A percentile compares a stretch with the other conserved stretches of the same genome.
Evolutionary conservation across 1,140 invertebrate genomes (phyloP).

Genomic region (Mycetomoellerius zeteki): DNA sequence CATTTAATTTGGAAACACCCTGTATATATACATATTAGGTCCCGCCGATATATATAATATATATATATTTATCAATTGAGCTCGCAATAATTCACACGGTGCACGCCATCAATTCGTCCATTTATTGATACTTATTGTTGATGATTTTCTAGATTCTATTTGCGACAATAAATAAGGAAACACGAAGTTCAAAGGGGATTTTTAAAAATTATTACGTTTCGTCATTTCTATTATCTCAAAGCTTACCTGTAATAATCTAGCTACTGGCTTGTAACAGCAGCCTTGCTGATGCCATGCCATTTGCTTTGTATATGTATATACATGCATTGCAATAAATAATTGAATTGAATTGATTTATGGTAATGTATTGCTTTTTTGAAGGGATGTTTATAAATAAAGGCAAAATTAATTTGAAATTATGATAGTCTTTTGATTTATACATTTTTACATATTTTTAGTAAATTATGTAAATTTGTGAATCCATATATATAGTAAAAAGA

Average conservation of each 20-base stretch:
- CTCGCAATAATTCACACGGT: conserved; percentile 39
- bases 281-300: no score
- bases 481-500: no score
- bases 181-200: background rate
- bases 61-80: conserved; percentile 44
- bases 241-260: no score
- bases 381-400: background rate
- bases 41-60: conserved; percentile 25
- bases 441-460: background rate
- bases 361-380: conserved; percentile 7
- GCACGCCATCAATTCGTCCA: background rate
- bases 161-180: background rate
- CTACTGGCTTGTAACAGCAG: no score
- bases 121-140: conserved; percentile 7
- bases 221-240: no score
- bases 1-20: no score
- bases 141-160: background rate
- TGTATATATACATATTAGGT: no score
- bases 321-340: no score
- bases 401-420: background rate
- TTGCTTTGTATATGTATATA: no score
- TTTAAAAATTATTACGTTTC: no score
- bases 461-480: background rate
- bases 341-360: no score
- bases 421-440: background rate